Evolutionary conservation across 1,140 invertebrate species (phyloP).

Genomic region (Wasmannia auropunctata): DNA sequence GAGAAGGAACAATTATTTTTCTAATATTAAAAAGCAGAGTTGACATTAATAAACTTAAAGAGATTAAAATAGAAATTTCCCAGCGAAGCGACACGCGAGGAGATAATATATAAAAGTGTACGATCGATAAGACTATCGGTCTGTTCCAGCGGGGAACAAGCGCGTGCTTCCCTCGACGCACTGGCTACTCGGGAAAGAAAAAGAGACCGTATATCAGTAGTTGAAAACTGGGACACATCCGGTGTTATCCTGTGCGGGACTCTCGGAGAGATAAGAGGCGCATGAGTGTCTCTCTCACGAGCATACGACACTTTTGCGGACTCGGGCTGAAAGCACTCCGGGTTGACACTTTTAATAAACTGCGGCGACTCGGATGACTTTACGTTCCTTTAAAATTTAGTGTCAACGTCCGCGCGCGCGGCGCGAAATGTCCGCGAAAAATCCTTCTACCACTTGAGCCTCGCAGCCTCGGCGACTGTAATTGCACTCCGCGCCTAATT

Average conservation of each 20-base stretch:
- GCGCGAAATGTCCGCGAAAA: not conserved
- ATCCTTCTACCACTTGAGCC: not conserved
- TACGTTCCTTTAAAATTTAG: not conserved
- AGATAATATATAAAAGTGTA: not conserved
- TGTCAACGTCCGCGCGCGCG: not conserved
- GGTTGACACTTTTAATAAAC: slow-evolving; percentile 13
- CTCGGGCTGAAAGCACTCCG: not conserved
- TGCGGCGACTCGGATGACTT: not conserved
- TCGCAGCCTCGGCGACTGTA: not conserved
- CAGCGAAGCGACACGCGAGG: not conserved
- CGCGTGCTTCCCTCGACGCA: not conserved
- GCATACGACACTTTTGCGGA: not conserved
- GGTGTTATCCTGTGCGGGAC: slow-evolving; percentile 6
- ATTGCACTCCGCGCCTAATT: not conserved
- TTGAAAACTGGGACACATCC: slow-evolving; percentile 45
- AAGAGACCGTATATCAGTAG: slow-evolving; percentile 10
- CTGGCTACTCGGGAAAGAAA: not conserved
- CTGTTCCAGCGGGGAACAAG: not conserved
- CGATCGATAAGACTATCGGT: slow-evolving; percentile 36
- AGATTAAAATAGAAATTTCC: slow-evolving; percentile 9
- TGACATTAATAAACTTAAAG: not conserved
- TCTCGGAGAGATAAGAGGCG: not conserved
- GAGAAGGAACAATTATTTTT: not conserved
- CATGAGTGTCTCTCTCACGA: not conserved
- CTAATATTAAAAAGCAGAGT: not conserved